A percentile compares a stretch with the other conserved stretches of the same genome.
Conservation (phyloP, 2,113 vertebrate genomes). For the Eupsittula cactorum region DNA sequence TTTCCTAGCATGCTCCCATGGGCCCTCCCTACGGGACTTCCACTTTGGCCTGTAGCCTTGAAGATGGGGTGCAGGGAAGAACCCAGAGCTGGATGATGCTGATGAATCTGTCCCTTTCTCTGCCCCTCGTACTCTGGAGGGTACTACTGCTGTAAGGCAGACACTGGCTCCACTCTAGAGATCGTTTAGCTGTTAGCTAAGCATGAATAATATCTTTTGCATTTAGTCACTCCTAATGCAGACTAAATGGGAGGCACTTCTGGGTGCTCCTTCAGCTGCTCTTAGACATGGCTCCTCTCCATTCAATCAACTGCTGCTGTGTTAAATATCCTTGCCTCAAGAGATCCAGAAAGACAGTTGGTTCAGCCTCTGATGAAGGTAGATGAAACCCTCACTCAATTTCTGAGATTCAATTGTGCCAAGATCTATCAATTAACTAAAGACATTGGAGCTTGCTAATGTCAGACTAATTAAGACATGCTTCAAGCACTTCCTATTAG, state of each 20-base stretch:
- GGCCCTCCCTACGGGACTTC: accelerated
- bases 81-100: not conserved
- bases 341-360: not conserved
- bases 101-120: no score
- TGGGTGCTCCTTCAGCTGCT: not conserved
- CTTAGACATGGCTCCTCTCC: not conserved
- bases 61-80: not conserved
- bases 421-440: constrained; percentile 49
- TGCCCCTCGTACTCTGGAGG: not conserved
- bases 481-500: constrained; percentile 28
- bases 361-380: not conserved
- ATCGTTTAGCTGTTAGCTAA: not conserved
- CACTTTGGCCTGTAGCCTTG: not conserved
- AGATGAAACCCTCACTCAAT: not conserved
- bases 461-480: constrained; percentile 52
- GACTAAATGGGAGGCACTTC: not conserved
- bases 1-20: not conserved
- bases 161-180: not conserved
- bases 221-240: not conserved
- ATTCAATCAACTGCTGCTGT: not conserved
- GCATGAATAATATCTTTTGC: not conserved
- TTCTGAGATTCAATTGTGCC: not conserved
- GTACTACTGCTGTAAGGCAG: not conserved
- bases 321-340: not conserved
- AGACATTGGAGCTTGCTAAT: constrained; percentile 27